phyloP scores from a whole-genome alignment of 1,140 invertebrate species.

The Nylanderia fulva region DNA sequence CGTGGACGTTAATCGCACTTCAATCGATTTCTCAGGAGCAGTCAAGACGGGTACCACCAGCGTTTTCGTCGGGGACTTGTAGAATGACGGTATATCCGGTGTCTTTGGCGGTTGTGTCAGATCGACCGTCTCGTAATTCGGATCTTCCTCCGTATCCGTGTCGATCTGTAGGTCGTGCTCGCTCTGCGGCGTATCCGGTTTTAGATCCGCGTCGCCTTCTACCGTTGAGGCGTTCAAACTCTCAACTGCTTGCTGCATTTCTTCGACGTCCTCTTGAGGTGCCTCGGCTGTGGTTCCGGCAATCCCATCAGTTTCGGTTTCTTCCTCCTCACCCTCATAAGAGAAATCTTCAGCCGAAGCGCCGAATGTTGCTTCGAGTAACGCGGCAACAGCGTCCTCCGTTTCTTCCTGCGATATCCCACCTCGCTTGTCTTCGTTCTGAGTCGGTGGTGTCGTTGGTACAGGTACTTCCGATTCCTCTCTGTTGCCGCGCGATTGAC shows the following conservation, averaged over 20 bases:
- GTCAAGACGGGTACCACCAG: constrained; percentile 59
- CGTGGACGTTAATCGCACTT: constrained; percentile 70
- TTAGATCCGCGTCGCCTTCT: constrained; percentile 89
- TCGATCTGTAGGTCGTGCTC: constrained; percentile 95
- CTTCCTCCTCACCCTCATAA: constrained; percentile 84
- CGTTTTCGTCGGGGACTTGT: constrained; percentile 82
- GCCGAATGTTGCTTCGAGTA: constrained; percentile 94
- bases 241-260: constrained; percentile 92
- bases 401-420: constrained; percentile 97
- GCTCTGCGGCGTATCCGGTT: constrained; percentile 94
- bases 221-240: constrained; percentile 89
- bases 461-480: constrained; percentile 79
- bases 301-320: constrained; percentile 80
- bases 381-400: constrained; percentile 95
- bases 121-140: constrained; percentile 87
- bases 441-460: constrained; percentile 76
- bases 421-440: constrained; percentile 91
- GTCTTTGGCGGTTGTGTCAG: constrained; percentile 83
- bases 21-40: constrained; percentile 78
- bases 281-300: constrained; percentile 84
- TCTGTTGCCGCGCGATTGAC: constrained; percentile 78
- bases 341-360: constrained; percentile 87
- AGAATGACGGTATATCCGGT: constrained; percentile 84
- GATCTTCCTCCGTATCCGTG: constrained; percentile 92
- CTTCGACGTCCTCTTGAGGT: constrained; percentile 90